These are phyloP conservation scores for Thelaira solivaga DNA, from an alignment of 2,888 invertebrate species.

Conservation along the genomic window DNA sequence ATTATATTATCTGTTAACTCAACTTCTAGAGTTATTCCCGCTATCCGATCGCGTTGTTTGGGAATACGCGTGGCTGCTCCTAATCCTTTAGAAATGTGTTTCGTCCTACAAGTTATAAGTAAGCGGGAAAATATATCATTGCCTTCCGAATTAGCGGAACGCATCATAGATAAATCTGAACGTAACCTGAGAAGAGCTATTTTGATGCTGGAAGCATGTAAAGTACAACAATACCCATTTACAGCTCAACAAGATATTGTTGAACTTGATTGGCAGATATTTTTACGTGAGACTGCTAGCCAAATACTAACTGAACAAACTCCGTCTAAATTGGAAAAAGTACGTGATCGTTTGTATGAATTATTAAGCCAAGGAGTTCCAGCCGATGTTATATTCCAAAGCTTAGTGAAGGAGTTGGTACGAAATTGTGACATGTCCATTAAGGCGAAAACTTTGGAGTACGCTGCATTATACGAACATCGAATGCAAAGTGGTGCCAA, in stretches of 20 bases:
- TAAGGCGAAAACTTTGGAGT: slow-evolving; percentile 89
- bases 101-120: slow-evolving; percentile 82
- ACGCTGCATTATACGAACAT: slow-evolving; percentile 95
- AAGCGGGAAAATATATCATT: slow-evolving; percentile 89
- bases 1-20: slow-evolving; percentile 96
- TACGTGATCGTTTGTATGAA: slow-evolving; percentile 94
- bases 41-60: slow-evolving; percentile 96
- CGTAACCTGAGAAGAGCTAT: slow-evolving; percentile 95
- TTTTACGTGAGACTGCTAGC: slow-evolving; percentile 89
- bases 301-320: slow-evolving; percentile 92
- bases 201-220: slow-evolving; percentile 94
- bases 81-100: slow-evolving; percentile 84
- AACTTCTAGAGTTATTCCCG: slow-evolving; percentile 96
- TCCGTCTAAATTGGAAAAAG: slow-evolving; percentile 88
- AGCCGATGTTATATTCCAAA: slow-evolving; percentile 92
- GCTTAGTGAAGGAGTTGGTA: slow-evolving; percentile 88
- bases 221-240: slow-evolving; percentile 94
- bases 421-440: slow-evolving; percentile 93
- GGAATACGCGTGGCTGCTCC: slow-evolving; percentile 95
- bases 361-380: slow-evolving; percentile 96
- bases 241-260: slow-evolving; percentile 86
- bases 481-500: slow-evolving; percentile 94
- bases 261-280: slow-evolving; percentile 95
- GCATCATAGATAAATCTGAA: slow-evolving; percentile 87
- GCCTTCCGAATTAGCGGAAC: slow-evolving; percentile 85